Evolutionary conservation across 2,888 invertebrate species (phyloP).

Genomic region (Linnaemya vulpina): DNA sequence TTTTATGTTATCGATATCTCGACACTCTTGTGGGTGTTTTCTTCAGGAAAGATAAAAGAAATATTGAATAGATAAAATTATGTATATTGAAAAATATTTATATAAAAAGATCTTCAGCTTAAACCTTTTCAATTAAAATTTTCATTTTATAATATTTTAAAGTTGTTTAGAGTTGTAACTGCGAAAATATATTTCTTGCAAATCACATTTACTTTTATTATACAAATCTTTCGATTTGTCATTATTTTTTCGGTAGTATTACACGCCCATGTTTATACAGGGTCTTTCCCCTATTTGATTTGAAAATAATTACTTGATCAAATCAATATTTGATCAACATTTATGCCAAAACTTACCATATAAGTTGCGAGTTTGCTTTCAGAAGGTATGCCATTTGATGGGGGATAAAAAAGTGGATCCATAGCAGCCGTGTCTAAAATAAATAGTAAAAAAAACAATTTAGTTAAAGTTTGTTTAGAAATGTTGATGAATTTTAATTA

Average conservation of each 20-base stretch:
- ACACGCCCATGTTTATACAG: neutral
- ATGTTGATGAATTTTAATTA: neutral
- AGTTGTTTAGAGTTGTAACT: too few species aligned
- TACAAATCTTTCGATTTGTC: too few species aligned
- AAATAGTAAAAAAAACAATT: slow-evolving; percentile 48
- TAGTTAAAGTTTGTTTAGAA: neutral
- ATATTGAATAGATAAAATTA: too few species aligned
- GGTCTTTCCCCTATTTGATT: neutral
- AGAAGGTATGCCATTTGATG: slow-evolving; percentile 89
- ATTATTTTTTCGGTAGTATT: neutral
- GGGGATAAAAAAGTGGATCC: slow-evolving; percentile 90
- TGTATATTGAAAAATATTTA: too few species aligned
- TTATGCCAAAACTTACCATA: slow-evolving; percentile 85
- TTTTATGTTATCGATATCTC: too few species aligned
- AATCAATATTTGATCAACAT: neutral
- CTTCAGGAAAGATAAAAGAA: too few species aligned
- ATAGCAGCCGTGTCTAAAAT: slow-evolving; percentile 84
- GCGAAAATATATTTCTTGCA: too few species aligned
- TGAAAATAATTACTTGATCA: neutral
- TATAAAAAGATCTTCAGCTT: too few species aligned
- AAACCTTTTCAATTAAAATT: too few species aligned
- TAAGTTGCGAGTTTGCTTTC: slow-evolving; percentile 93
- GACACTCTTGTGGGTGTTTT: too few species aligned
- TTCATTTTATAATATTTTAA: too few species aligned
- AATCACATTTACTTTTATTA: too few species aligned